Evolutionary conservation across 2,888 invertebrate genomes (phyloP), one percentile per base, ranked within the genome.

Genomic region (Eupithecia exiguata): DNA sequence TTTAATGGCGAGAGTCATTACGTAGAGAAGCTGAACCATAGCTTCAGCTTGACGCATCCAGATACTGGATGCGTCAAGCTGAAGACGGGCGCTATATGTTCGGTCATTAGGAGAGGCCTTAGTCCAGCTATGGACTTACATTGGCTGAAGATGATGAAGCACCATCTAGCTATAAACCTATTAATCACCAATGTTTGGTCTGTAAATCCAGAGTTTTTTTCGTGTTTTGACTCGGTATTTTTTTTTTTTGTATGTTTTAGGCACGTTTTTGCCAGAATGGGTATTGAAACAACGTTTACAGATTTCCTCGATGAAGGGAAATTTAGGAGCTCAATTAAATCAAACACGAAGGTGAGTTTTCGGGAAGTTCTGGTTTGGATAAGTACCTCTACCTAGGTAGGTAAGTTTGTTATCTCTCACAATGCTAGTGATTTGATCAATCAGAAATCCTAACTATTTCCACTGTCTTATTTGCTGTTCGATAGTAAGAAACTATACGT

Each of bases 301-400:
- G 98, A 99, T 90, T 95, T 97, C 74, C 96, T 97, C 0, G 92
- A 97, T 80, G 82, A 96, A 9, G 93, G 95, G 21, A 95, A 96
- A 74, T 88, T 99, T 21, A 94, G 96, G 79, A 94, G 95, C 63
- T 96, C 96, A 2, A 94, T 99, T 77, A 96, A 96, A 89, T 94
- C 96, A 14, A 98, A 97, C 84, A 99, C 99, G 6, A 99, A 97
- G 95, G 98, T 98, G 77, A 80, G 87, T 86, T 71, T 58, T 53
- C 35, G 16, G 62, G 30, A 30, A 30, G 30, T 30, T 30, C 30
- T 1, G 30, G 30, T 30, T 30, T 30, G 30, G 30, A 30, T 12
- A 40, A 18, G 6, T n/a, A n/a, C n/a, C n/a, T n/a, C n/a, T n/a
- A n/a, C n/a, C n/a, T n/a, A n/a, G n/a, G n/a, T 46, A 46, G 18